Base-by-base conservation (phyloP, 1,140 invertebrate genomes). In the Dolichoris vasculosae region DNA sequence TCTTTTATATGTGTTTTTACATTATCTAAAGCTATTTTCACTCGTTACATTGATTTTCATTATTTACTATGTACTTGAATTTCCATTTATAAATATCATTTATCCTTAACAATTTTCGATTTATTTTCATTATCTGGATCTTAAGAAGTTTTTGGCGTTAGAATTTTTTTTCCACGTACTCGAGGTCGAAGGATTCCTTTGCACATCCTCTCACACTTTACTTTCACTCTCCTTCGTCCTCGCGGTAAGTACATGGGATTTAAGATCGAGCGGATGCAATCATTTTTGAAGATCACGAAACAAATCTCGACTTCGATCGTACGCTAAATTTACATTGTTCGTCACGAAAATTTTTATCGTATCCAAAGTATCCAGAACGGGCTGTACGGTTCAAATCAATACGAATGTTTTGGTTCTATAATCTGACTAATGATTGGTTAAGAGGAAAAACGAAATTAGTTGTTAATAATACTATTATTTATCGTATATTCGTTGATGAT, bases 281-380 rank as follows among this genome's bases (percentile, higher is more conserved):
- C 59, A 63, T 79, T 76, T 26, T 71, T 80, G 17, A 55, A 64
- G 30, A 82, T 86, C 67, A 51, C n/a, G 20, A 48, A 48, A 23
- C 23, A 20, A 79, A 75, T 23, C 9, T 35, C 67, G 51, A 59
- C 43, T 85, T 73, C 23, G 73, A 63, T 67, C 38, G 43, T 78
- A 55, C 32, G 40, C 20, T 59, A 35, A 64, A 64, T 75, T 76
- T 80, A 43, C 78, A 82, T 85, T 55, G 32, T 64, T 75, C 40
- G 46, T 80, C 73, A 89, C 85, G n/a, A 83, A 88, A 76, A 86
- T 86, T 75, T 83, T 88, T 86, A 87, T 88, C 87, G 87, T 87
- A 90, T 89, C 88, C 90, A 88, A 89, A 75, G 91, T 93, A 93
- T 93, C 93, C 92, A 93, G 93, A 93, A 93, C 92, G 93, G 93